Conservation (phyloP, 2,797 vertebrate genomes). For the Bucorvus abyssinicus region DNA sequence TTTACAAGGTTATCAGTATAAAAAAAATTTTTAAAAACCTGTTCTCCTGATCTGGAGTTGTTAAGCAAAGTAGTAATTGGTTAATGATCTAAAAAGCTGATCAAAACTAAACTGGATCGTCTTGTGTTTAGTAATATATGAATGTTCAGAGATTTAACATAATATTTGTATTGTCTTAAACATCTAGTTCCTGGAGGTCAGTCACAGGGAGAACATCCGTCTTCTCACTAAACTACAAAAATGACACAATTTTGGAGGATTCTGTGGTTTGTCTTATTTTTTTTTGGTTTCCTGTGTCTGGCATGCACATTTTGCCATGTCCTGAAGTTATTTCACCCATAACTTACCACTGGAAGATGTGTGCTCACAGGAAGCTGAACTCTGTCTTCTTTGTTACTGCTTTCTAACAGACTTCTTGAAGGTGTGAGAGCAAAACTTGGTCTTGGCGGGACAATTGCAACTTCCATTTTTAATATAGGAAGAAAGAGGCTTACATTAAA, state of each 20-base stretch:
- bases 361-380: not conserved
- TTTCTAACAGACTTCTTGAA: not conserved
- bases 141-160: not conserved
- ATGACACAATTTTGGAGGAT: conserved; percentile 12
- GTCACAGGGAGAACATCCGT: conserved; percentile 18
- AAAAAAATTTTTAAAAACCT: not conserved
- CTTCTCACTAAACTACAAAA: conserved; percentile 20
- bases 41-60: not conserved
- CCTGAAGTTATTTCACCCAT: not conserved
- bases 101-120: not conserved
- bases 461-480: not conserved
- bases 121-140: not conserved
- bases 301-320: not conserved
- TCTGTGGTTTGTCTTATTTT: conserved; percentile 43
- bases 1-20: not conserved
- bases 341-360: not conserved
- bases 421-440: not conserved
- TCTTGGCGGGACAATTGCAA: not conserved
- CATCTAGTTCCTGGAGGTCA: conserved; percentile 18
- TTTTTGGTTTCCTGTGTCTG: conserved; percentile 63
- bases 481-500: not conserved
- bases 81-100: not conserved
- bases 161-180: conserved; percentile 51
- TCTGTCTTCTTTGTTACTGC: not conserved
- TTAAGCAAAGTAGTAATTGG: not conserved